Evolutionary conservation across 2,888 invertebrate genomes (phyloP).

Genomic region (Epinotia brunnichana): DNA sequence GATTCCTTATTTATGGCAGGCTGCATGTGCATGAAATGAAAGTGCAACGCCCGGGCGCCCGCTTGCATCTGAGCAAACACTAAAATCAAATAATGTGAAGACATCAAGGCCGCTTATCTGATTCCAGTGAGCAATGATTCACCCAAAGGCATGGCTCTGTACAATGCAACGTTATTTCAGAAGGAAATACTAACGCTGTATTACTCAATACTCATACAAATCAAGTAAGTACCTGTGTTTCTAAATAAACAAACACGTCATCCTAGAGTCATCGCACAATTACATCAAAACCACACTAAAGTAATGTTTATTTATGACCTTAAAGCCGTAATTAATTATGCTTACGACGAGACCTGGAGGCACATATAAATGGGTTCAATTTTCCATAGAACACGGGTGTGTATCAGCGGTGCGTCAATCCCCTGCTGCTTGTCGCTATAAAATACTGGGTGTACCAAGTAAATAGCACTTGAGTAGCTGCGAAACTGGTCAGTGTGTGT

Average conservation of each 20-base stretch:
- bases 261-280: slow-evolving; percentile 26
- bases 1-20: neutral
- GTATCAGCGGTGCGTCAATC: slow-evolving; percentile 48
- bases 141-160: slow-evolving; percentile 19
- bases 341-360: slow-evolving; percentile 13
- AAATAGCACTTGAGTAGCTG: slow-evolving; percentile 47
- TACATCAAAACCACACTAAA: slow-evolving; percentile 7
- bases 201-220: slow-evolving; percentile 15
- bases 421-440: slow-evolving; percentile 50
- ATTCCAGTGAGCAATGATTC: slow-evolving; percentile 30
- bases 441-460: slow-evolving; percentile 47
- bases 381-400: slow-evolving; percentile 38
- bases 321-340: slow-evolving; percentile 34
- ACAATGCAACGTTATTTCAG: slow-evolving; percentile 23
- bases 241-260: slow-evolving; percentile 22
- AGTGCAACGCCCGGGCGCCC: slow-evolving; percentile 35
- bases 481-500: slow-evolving; percentile 48
- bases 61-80: slow-evolving; percentile 41
- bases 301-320: slow-evolving; percentile 27
- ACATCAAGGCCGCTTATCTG: slow-evolving; percentile 46
- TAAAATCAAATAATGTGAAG: slow-evolving; percentile 38
- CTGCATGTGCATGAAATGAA: slow-evolving; percentile 15
- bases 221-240: slow-evolving; percentile 14
- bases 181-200: slow-evolving; percentile 4
- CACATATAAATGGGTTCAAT: slow-evolving; percentile 32